Base-by-base conservation (phyloP, 2,888 invertebrate species). In the Microplitis deprimator region DNA sequence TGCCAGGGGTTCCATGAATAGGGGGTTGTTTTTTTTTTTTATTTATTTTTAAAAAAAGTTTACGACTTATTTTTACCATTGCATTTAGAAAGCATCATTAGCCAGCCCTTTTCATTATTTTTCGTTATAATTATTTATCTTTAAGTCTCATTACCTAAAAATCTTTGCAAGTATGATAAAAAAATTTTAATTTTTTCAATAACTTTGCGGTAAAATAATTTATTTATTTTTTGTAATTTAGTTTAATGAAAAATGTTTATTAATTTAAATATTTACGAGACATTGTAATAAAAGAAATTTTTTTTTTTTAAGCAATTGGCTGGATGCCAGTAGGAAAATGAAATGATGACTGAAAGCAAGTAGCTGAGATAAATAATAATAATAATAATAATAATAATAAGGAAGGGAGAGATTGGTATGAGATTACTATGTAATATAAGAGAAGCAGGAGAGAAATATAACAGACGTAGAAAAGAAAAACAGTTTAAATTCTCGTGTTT, bases 1-100 rank as follows among this genome's bases (percentile, higher is more conserved):
- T 73, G 74, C 65, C 73, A 41, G 29, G 79, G 68, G 73, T 59
- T 79, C 73, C 74, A 76, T 73, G 82, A 59, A 65, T 59, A 68
- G 40, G 76, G 61, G 64, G 67, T 64, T 62, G 29, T 65, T 62
- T 64, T 62, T 50, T 65, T 62, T 75, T 61, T 59, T 38, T 2
- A n/a, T 76, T 71, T 76, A 77, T 68, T 76, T 73, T 60, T 13
- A 13, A 50, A 50, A 13, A 50, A 50, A 50, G 29, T 61, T 62
- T 40, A 60, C 39, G 10, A 73, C 50, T 67, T 70, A 70, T 68
- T 41, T 62, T 17, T 62, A 68, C 50, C 6, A 29, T 29, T n/a
- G 41, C 50, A 68, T 50, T 39, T 68, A 17, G 16, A 17, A 8
- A 16, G 38, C 40, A 40, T 68, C 17, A 64, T 64, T 13, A 64